Base-by-base conservation (phyloP, 1,140 invertebrate genomes). In the Drosophila nannoptera region DNA sequence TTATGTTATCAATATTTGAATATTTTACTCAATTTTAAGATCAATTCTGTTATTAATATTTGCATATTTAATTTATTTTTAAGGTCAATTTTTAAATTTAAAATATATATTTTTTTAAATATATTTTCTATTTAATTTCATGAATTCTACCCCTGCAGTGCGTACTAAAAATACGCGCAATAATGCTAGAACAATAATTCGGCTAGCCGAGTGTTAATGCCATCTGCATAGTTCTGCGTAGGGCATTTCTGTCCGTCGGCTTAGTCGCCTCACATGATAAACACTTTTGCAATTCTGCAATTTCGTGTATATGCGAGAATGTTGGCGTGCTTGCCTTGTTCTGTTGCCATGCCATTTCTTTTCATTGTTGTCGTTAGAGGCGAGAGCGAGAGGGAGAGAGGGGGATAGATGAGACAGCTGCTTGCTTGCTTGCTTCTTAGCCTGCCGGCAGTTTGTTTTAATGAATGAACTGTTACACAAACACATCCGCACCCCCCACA, bases 401-500 rank as follows among this genome's bases (percentile, higher is more conserved):
- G 53, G 58, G 53, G 58, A 64, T 33, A 43, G 6, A 67, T 38
- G 11, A 54, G 33, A 48, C n/a, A 49, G 43, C 22, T 49, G 58
- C 14, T 58, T 14, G 60, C 14, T 58, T 14, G 60, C 54, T 77
- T 62, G 65, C 29, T 61, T 61, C 66, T 64, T 69, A 76, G 80
- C 76, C 80, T 84, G 65, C 76, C 61, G 76, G 81, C 80, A 84
- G 76, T 80, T 77, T 70, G 62, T 68, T 83, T 83, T 83, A 83
- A 83, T 83, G 81, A 84, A 84, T 84, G 80, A 83, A 72, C 80
- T 69, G 59, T 58, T 70, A 70, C 46, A 72, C 72, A 69, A 61
- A 66, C 61, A 52, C 49, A 46, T 35, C 50, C 53, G 66, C 53
- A 32, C 22, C 14, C 9, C 22, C 14, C 9, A 33, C 60, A 60